Conservation (phyloP, 2,888 invertebrate species). For the Dione juno region DNA sequence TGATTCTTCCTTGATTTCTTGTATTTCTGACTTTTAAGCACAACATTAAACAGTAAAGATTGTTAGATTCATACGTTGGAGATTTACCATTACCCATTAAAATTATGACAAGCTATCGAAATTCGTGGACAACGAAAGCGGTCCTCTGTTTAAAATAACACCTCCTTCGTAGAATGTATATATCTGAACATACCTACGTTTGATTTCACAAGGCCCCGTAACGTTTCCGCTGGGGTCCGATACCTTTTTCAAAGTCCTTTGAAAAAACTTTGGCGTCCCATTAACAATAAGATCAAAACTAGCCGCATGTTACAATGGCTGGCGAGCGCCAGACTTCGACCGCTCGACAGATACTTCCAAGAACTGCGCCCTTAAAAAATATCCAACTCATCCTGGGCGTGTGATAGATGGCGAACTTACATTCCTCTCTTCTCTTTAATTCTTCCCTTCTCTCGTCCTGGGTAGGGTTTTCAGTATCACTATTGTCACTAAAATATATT, state of each 20-base stretch:
- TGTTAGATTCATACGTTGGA: slow-evolving; percentile 57
- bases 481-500: neutral
- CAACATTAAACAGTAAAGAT: slow-evolving; percentile 29
- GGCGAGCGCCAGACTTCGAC: slow-evolving; percentile 79
- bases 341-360: slow-evolving; percentile 74
- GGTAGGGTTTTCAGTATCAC: neutral
- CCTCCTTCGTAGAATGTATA: slow-evolving; percentile 82
- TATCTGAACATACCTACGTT: slow-evolving; percentile 59
- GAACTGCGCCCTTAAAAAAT: slow-evolving; percentile 79
- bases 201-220: slow-evolving; percentile 81
- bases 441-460: neutral
- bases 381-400: slow-evolving; percentile 79
- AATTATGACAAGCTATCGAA: slow-evolving; percentile 82
- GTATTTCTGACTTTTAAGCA: neutral
- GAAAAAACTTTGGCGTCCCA: slow-evolving; percentile 83
- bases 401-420: slow-evolving; percentile 73
- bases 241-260: slow-evolving; percentile 74
- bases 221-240: slow-evolving; percentile 82
- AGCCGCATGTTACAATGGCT: slow-evolving; percentile 80
- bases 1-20: neutral
- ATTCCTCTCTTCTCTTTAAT: slow-evolving; percentile 58
- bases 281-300: slow-evolving; percentile 84
- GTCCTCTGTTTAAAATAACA: slow-evolving; percentile 82
- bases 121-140: slow-evolving; percentile 81
- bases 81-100: slow-evolving; percentile 81